Evolutionary conservation across 2,888 invertebrate genomes (phyloP).

Genomic region (Polyommatus iphigenia): DNA sequence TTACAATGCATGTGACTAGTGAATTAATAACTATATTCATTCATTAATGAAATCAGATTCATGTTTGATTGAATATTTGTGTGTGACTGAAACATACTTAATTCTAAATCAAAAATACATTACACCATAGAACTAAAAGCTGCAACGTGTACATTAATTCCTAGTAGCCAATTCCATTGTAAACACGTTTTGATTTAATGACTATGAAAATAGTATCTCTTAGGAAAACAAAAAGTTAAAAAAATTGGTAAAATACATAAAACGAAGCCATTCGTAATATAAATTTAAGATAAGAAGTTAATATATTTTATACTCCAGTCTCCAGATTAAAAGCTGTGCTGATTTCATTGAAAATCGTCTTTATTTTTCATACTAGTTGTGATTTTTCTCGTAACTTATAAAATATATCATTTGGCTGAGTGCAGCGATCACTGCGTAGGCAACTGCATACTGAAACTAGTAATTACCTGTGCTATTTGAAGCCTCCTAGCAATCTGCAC

Average conservation of each 20-base stretch:
- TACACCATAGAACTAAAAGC: background rate
- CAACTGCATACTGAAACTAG: background rate
- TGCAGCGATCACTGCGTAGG: background rate
- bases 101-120: background rate
- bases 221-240: background rate
- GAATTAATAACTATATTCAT: background rate
- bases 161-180: conserved; percentile 3
- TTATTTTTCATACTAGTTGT: background rate
- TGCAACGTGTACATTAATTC: background rate
- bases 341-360: background rate
- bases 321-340: background rate
- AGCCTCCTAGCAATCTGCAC: conserved; percentile 67
- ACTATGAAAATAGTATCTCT: conserved; percentile 12
- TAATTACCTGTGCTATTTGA: conserved; percentile 48
- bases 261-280: background rate
- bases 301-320: background rate
- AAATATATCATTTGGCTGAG: background rate
- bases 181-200: background rate
- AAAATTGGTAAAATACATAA: background rate
- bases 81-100: background rate
- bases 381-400: background rate
- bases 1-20: conserved; percentile 21
- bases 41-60: background rate
- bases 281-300: background rate
- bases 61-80: background rate